Percentiles rank a stretch among this genome's conserved stretches.
These are phyloP conservation scores for Ashinkailepas kermadecensis DNA, from an alignment of 2,888 invertebrate genomes.

Conservation along the genomic window DNA sequence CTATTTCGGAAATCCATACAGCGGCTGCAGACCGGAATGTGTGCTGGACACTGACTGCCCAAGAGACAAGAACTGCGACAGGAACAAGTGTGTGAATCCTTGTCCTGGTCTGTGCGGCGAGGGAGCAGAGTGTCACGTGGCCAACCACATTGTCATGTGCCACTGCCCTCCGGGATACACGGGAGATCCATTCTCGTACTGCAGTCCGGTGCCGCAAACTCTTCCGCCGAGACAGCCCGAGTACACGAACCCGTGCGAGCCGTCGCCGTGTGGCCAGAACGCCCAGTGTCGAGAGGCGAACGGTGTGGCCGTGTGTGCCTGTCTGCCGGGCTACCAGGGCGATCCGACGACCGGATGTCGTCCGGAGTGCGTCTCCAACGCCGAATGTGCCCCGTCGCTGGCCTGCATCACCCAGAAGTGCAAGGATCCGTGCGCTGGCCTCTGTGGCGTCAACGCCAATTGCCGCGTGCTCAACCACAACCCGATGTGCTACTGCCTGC, in stretches of 20 bases:
- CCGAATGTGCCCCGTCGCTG: conserved; percentile 64
- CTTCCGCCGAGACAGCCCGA: conserved; percentile 42
- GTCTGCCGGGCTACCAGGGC: conserved; percentile 59
- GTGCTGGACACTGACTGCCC: conserved; percentile 72
- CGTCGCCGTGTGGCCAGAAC: conserved; percentile 74
- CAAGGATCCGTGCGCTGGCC: conserved; percentile 72
- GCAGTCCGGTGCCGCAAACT: conserved; percentile 39
- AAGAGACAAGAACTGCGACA: conserved; percentile 63
- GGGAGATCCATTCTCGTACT: conserved; percentile 78
- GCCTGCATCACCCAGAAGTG: conserved; percentile 53
- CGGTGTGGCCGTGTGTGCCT: conserved; percentile 61
- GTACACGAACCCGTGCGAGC: conserved; percentile 56
- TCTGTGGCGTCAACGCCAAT: conserved; percentile 61
- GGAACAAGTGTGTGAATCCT: conserved; percentile 54
- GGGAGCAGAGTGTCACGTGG: conserved; percentile 37
- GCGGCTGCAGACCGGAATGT: conserved; percentile 67
- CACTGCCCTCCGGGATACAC: conserved; percentile 65
- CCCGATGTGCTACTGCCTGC: conserved; percentile 70
- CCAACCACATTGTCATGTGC: conserved; percentile 47
- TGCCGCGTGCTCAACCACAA: conserved; percentile 68
- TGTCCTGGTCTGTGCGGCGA: conserved; percentile 52
- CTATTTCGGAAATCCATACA: conserved; percentile 49
- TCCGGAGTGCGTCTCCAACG: conserved; percentile 76
- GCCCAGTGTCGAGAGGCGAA: conserved; percentile 34
- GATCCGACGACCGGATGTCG: conserved; percentile 69